These are phyloP conservation scores for Galeopterus variegatus DNA, from an alignment of 2,113 vertebrate species.

Conservation along the genomic window DNA sequence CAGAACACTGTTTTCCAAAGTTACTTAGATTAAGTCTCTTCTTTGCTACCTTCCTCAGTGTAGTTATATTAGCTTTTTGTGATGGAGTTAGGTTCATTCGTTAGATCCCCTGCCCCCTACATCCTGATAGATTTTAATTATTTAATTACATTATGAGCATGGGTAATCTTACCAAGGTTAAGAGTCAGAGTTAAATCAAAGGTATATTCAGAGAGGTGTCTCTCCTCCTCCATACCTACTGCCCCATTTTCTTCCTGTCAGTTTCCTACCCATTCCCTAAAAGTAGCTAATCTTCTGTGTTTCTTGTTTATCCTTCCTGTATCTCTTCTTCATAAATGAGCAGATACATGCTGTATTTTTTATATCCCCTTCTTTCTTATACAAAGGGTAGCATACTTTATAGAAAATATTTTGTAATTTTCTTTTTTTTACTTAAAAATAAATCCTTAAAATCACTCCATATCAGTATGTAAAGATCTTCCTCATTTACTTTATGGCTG, in stretches of 20 bases:
- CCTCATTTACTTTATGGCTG: not conserved
- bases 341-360: not conserved
- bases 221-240: rapidly evolving
- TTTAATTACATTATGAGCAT: not conserved
- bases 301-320: not conserved
- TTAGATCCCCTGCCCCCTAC: not conserved
- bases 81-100: not conserved
- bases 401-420: not conserved
- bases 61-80: not conserved
- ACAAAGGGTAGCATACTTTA: not conserved
- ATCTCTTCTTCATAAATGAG: not conserved
- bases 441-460: not conserved
- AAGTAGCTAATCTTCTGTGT: too few species aligned
- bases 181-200: not conserved
- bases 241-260: too few species aligned
- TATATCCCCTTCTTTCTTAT: not conserved
- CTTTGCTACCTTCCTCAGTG: not conserved
- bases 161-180: not conserved
- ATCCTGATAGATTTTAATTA: not conserved
- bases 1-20: not conserved
- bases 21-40: not conserved
- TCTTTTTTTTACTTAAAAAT: not conserved
- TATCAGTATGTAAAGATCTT: not conserved
- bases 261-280: rapidly evolving
- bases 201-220: not conserved